Base-by-base conservation (phyloP, 2,797 vertebrate genomes). In the Anguilla pacifica region DNA sequence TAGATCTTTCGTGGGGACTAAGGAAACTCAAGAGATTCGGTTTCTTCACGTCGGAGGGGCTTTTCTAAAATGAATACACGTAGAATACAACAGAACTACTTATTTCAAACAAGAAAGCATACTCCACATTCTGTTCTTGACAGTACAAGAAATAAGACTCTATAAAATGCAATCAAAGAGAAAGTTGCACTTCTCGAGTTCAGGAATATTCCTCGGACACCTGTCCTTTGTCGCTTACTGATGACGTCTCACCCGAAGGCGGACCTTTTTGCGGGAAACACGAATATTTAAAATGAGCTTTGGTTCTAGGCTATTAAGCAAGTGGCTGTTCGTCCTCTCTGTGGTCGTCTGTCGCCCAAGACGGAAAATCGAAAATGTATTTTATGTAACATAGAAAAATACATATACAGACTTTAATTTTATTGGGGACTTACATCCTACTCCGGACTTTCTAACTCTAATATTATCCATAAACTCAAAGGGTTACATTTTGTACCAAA, bases 181-280 rank as follows among this genome's bases (percentile, higher is more conserved):
- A 59, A 46, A 72, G 17, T 46, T 43, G 39, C 28, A 46, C 59
- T 72, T 53, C 84, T 67, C 43, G 49, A 55, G 19, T 88, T 74
- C 83, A 85, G 83, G 67, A 67, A 11, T 59, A 77, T 88, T 57
- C 70, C 15, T 70, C 22, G 51, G 70, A 77, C 22, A 39, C 70
- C 22, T 28, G 49, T 85, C 1, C 28, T 31, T 67, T 35, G 87
- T 84, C 87, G 87, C 87, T 25, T n/a, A 9, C 19, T 84, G 87
- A 88, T 88, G 83, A 85, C 87, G 84, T 67, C 10, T 43, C 2
- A 57, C 9, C 31, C 13, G 84, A 53, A 55, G 43, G 84, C 10
- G 31, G 35, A 3, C 15, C 31, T 72, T 70, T 13, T 35, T 72
- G 11, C 22, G 28, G 70, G n/a, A 72, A 28, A 35, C 9, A n/a